Evolutionary conservation across 92 coral and sea anemone species (phyloP), one percentile per base, ranked within the genome.

Genomic region (Zoanthus solanderi): DNA sequence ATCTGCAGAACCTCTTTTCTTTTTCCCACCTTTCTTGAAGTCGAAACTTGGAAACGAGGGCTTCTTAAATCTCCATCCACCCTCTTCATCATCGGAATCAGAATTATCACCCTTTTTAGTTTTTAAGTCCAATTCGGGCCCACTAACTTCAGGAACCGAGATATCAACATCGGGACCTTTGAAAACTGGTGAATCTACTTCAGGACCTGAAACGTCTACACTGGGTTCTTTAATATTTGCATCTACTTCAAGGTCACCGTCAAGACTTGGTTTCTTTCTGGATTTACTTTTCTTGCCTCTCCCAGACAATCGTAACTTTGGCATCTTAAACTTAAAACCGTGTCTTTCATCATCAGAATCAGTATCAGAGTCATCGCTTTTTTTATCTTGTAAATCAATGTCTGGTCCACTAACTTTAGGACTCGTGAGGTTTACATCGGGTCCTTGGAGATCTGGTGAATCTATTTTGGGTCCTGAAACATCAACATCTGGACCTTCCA

Each of bases 191-290:
- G 56, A 50, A 50, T 50, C 12, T 50, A 50, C 56, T 50, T 50
- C 56, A 11, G 56, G 56, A 7, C 78, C 78, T 75, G 78, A 75
- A 42, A 16, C 17, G 29, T 11, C 17, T 9, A 5, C 78, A 16
- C 23, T 23, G 0, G 81, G 81, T 8, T 46, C 44, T 52, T 76
- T 32, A 52, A 28, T 76, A 76, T 7, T 54, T 10, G 66, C n/a
- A 48, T 76, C 46, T 7, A 76, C 6, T 14, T 76, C 81, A 15
- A 53, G n/a, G 13, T 76, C 81, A 76, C 81, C 81, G 50, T 63
- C 69, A 5, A 63, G 9, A 63, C 9, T n/a, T 17, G 9, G 6
- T n/a, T 31, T 71, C 31, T 71, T 32, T 32, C 47, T 6, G 16
- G 75, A 29, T 45, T 30, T 71, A 8, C 46, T 10, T 71, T 71